phyloP scores from a whole-genome alignment of 2,888 invertebrate species.

The Drosophila kuntzei region DNA sequence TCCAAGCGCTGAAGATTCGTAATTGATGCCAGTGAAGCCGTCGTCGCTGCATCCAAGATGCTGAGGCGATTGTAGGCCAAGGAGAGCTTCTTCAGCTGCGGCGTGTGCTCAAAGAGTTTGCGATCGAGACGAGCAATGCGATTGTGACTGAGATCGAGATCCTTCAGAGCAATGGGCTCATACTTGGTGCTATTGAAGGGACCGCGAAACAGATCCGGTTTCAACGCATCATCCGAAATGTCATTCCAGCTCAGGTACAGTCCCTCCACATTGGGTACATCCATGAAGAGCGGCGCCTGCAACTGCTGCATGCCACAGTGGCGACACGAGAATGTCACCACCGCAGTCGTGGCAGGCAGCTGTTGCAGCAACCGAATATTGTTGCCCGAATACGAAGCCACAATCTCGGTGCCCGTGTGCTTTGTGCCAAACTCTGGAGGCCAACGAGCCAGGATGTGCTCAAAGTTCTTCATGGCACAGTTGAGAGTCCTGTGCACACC shows the following conservation, averaged over 20 bases:
- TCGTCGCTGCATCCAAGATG: constrained; percentile 88
- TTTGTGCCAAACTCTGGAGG: constrained; percentile 81
- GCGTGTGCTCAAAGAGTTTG: constrained; percentile 88
- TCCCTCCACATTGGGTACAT: constrained; percentile 83
- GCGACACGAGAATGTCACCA: constrained; percentile 82
- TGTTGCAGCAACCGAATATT: constrained; percentile 81
- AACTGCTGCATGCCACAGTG: constrained; percentile 83
- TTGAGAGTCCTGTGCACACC: constrained; percentile 75
- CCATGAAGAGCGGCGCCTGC: constrained; percentile 83
- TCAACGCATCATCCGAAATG: constrained; percentile 86
- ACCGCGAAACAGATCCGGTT: constrained; percentile 89
- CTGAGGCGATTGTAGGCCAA: constrained; percentile 88
- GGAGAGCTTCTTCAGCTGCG: constrained; percentile 87
- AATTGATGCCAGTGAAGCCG: constrained; percentile 87
- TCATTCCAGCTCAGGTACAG: constrained; percentile 84
- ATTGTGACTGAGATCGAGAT: constrained; percentile 89
- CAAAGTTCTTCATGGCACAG: constrained; percentile 81
- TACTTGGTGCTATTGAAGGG: constrained; percentile 87
- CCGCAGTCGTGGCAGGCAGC: constrained; percentile 83
- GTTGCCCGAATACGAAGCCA: constrained; percentile 83
- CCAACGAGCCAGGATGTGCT: constrained; percentile 84
- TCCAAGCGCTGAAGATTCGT: constrained; percentile 87
- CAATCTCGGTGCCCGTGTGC: constrained; percentile 77
- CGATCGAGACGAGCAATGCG: constrained; percentile 88
- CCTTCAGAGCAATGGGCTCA: constrained; percentile 87